Evolutionary conservation across 2,888 invertebrate species (phyloP), one percentile per base, ranked within the genome.

Genomic region (Dicranocentrus wangi): DNA sequence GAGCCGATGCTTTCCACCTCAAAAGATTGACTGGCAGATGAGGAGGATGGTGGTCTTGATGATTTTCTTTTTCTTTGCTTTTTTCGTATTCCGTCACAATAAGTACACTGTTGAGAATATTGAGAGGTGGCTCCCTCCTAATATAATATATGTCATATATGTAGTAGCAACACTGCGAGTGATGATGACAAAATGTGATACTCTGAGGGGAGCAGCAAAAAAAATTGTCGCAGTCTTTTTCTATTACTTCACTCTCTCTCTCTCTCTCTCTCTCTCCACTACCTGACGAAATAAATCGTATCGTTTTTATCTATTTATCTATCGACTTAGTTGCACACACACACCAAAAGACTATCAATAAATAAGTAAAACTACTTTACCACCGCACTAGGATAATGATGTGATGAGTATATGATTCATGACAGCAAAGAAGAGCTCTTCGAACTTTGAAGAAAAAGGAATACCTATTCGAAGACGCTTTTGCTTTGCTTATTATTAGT

Each of bases 1-100:
- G 90, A 92, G 87, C 53, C 69, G 81, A 58, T 72, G 71, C 79
- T 66, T 72, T 60, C 72, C 72, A 79, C 66, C 79, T 66, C 79
- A 32, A 51, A 25, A 53, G 42, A 55, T 55, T 63, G 68, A 65
- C 42, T 70, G 78, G 63, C 28, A 10, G 19, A 55, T 55, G 55
- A 2, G 55, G 1, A 55, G 10, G 21, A 23, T 55, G 55, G 7
- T 23, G 55, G 15, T 55, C 21, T 21, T n/a, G n/a, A 55, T 47
- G 60, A 23, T 13, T 10, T 13, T 53, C 53, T 17, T 53, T 53
- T 53, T 53, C 15, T n/a, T n/a, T n/a, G n/a, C n/a, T n/a, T 58
- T 58, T 23, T 7, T 58, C 21, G n/a, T 13, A 51, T 5, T 10
- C n/a, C 28, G 28, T 27, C 7, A 27, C 25, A 27, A 51, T 51